These are phyloP conservation scores for Capitella teleta DNA, from an alignment of 1,140 invertebrate species.

Conservation along the genomic window DNA sequence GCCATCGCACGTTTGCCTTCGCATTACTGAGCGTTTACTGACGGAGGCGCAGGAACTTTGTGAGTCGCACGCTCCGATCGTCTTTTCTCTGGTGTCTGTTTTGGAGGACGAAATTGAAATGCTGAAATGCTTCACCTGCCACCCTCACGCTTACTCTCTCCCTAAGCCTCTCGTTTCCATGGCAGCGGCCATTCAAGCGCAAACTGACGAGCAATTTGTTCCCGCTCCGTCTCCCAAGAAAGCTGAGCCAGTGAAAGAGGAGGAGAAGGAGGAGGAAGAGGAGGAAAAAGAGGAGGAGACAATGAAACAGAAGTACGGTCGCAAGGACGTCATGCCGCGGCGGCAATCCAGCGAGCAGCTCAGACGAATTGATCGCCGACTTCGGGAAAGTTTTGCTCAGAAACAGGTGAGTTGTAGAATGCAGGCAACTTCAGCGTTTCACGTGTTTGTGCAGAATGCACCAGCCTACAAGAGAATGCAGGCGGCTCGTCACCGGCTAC, in stretches of 20 bases:
- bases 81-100: slow-evolving; percentile 27
- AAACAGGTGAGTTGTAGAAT: background rate
- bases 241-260: no score
- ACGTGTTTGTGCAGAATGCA: slow-evolving; percentile 9
- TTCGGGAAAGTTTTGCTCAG: background rate
- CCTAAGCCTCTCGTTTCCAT: no score
- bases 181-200: no score
- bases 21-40: slow-evolving; percentile 27
- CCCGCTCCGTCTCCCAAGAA: no score
- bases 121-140: no score
- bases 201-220: no score
- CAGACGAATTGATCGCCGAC: no score
- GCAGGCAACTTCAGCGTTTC: background rate
- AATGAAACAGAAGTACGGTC: background rate
- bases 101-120: slow-evolving; percentile 25
- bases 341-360: no score
- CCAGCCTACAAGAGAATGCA: slow-evolving; percentile 50
- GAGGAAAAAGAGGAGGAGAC: background rate
- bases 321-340: no score
- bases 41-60: slow-evolving; percentile 19
- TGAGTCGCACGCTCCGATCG: slow-evolving; percentile 17
- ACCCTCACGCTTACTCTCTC: no score
- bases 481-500: slow-evolving; percentile 59
- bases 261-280: background rate
- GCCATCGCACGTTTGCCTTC: slow-evolving; percentile 20